These are phyloP conservation scores for Digitonthophagus gazella DNA, from an alignment of 2,888 invertebrate species.

Conservation along the genomic window DNA sequence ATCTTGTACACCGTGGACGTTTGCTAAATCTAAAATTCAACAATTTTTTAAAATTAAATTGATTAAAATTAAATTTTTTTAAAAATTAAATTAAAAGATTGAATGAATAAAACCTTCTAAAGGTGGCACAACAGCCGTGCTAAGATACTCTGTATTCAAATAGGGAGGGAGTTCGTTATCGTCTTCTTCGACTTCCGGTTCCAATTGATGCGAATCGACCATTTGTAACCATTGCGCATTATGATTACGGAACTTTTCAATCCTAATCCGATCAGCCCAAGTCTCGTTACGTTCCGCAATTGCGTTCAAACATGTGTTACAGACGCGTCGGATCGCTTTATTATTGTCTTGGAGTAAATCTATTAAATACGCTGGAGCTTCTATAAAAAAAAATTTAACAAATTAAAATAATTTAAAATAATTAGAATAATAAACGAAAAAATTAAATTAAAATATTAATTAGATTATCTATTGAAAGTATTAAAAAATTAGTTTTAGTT, in stretches of 20 bases:
- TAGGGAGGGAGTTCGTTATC: conserved; percentile 73
- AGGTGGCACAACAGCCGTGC: conserved; percentile 49
- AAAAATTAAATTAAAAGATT: conserved; percentile 4
- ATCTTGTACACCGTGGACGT: conserved; percentile 34
- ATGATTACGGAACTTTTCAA: conserved; percentile 96
- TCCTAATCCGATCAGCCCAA: conserved; percentile 91
- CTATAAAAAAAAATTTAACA: conserved; percentile 56
- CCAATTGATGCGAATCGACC: conserved; percentile 71
- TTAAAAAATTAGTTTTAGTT: too few relatives aligned
- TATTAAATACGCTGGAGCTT: conserved; percentile 93
- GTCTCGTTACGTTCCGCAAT: conserved; percentile 88
- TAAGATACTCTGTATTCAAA: conserved; percentile 66
- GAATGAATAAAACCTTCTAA: conserved; percentile 39
- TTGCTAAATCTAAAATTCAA: conserved; percentile 40
- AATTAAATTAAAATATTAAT: too few relatives aligned
- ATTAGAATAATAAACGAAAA: too few relatives aligned
- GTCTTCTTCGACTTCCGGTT: conserved; percentile 52
- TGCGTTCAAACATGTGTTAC: conserved; percentile 92
- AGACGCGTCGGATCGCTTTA: conserved; percentile 87
- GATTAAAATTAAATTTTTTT: background rate
- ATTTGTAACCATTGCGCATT: conserved; percentile 98
- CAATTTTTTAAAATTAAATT: conserved; percentile 5
- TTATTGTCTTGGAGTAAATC: conserved; percentile 98
- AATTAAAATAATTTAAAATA: background rate
- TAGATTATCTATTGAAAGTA: too few relatives aligned